Base-by-base conservation (phyloP, 1,140 invertebrate species). In the Sesamia nonagrioides region DNA sequence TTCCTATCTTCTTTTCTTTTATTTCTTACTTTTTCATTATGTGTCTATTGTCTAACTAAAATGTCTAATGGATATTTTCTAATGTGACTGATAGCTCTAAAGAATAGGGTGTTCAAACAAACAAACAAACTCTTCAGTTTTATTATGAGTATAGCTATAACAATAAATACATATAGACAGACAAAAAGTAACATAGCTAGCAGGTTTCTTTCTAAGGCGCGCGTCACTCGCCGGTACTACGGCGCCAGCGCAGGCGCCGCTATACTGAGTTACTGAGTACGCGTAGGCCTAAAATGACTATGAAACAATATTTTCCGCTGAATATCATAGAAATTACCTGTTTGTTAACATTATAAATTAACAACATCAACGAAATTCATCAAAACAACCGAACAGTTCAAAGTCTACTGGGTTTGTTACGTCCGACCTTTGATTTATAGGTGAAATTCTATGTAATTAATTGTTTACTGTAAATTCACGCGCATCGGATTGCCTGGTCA, bases 351-450 rank as follows among this genome's bases (percentile, higher is more conserved):
- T 17, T 15, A 63, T 33, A 63, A 27, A 18, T 40, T 40, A 63
- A 40, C 8, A n/a, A 56, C 52, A 8, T 21, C 27, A 9, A 63
- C 17, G 18, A 63, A 63, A 9, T 40, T 18, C n/a, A 63, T 40
- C 35, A 63, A 18, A 40, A 66, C 37, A 18, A 66, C 17, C 7
- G 7, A 0, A 11, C 7, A 17, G n/a, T 18, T 66, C 37, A 42
- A 66, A 66, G 61, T 66, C 61, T 37, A 40, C 4, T 37, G 35
- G 8, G 18, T 40, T 21, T 1, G n/a, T 6, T 42, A 3, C 1
- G 33, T 18, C n/a, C 61, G 37, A 66, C 61, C 61, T 66, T 66
- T 66, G 61, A 42, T 66, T 42, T 66, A 11, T 66, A 66, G 61
- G 61, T 66, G 61, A 42, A 66, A 42, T 42, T 66, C 8, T 17